A percentile compares a stretch with the other conserved stretches of the same genome.
Conservation (phyloP, 2,888 invertebrate genomes). For the Hydriomena furcata region DNA sequence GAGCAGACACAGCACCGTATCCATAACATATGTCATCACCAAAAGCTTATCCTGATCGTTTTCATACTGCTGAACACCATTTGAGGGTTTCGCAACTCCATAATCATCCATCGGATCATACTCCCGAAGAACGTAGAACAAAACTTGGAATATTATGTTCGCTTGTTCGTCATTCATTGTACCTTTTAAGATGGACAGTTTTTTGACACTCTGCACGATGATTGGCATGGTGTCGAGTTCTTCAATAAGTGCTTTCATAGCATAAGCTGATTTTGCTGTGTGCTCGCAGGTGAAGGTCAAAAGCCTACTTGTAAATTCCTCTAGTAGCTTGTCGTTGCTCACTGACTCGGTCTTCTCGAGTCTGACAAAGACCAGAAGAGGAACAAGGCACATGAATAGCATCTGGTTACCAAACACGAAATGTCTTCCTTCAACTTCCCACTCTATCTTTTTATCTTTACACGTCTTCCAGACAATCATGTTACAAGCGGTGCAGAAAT, state of each 20-base stretch:
- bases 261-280: slow-evolving; percentile 84
- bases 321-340: slow-evolving; percentile 76
- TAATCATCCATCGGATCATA: slow-evolving; percentile 61
- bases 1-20: slow-evolving; percentile 85
- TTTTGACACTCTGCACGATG: slow-evolving; percentile 80
- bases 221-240: slow-evolving; percentile 69
- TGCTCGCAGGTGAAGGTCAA: slow-evolving; percentile 85
- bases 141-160: slow-evolving; percentile 84
- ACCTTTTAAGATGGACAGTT: slow-evolving; percentile 82
- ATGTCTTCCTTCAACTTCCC: slow-evolving; percentile 41
- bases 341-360: slow-evolving; percentile 39
- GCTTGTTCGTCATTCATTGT: slow-evolving; percentile 85
- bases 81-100: slow-evolving; percentile 44
- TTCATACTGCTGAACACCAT: slow-evolving; percentile 42
- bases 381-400: slow-evolving; percentile 85
- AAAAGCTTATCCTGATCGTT: slow-evolving; percentile 59
- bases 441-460: slow-evolving; percentile 43
- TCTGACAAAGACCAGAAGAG: slow-evolving; percentile 75
- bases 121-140: slow-evolving; percentile 85
- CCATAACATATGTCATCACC: slow-evolving; percentile 86
- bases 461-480: slow-evolving; percentile 58
- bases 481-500: slow-evolving; percentile 63
- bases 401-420: slow-evolving; percentile 83
- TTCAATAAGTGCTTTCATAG: slow-evolving; percentile 80
- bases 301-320: slow-evolving; percentile 84